A percentile compares a stretch with the other conserved stretches of the same genome.
These are phyloP conservation scores for Rousettus leschenaultii DNA, from an alignment of 2,113 vertebrate genomes.

Conservation along the genomic window DNA sequence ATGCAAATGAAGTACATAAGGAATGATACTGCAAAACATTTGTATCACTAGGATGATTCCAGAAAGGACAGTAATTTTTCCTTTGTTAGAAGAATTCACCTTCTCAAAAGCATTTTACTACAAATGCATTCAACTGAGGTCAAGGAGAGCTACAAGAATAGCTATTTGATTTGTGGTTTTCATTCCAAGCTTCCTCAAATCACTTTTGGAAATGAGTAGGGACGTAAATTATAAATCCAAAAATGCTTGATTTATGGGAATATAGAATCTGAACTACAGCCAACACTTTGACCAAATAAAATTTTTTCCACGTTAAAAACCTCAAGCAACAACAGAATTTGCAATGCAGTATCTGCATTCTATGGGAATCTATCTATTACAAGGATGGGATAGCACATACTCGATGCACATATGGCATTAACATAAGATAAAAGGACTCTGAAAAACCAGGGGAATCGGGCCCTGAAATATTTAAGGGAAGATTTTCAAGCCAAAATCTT, in stretches of 20 bases:
- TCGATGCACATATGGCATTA: not conserved
- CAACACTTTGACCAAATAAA: not conserved
- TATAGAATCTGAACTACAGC: not conserved
- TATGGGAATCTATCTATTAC: slow-evolving; percentile 63
- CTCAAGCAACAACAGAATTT: not conserved
- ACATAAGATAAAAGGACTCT: slow-evolving; percentile 16
- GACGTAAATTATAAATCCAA: slow-evolving; percentile 36
- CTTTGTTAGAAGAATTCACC: slow-evolving; percentile 53
- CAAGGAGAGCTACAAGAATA: slow-evolving; percentile 26
- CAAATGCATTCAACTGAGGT: not conserved
- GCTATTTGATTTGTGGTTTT: slow-evolving; percentile 64
- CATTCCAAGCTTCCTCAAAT: slow-evolving; percentile 52
- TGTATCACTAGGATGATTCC: slow-evolving; percentile 56
- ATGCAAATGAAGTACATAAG: slow-evolving; percentile 2
- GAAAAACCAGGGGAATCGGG: not conserved
- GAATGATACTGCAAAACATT: not conserved
- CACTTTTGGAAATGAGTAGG: slow-evolving; percentile 44
- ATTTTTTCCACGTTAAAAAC: not conserved
- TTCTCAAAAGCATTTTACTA: slow-evolving; percentile 54
- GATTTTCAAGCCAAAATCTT: not conserved
- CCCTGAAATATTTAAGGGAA: not conserved
- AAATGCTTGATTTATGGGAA: slow-evolving; percentile 36
- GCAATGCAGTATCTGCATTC: not conserved
- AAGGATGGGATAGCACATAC: not conserved
- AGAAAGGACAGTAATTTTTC: slow-evolving; percentile 48